Conservation (phyloP, 2,113 vertebrate genomes). For the Callopanchax toddi region DNA sequence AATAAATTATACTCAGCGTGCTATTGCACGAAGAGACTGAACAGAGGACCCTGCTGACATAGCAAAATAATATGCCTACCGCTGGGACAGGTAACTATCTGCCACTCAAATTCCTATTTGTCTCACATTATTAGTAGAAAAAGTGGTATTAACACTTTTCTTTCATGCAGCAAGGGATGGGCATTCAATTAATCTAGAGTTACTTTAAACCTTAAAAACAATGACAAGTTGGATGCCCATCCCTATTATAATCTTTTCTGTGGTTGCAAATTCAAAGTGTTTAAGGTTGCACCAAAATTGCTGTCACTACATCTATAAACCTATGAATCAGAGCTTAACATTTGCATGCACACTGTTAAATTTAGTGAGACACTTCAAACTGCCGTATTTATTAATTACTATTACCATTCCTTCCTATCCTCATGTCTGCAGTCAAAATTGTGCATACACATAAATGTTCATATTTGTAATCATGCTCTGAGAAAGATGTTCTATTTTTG, state of each 20-base stretch:
- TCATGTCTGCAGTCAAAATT: constrained; percentile 5
- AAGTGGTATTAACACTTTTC: constrained; percentile 61
- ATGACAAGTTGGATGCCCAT: constrained; percentile 47
- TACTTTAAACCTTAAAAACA: neutral
- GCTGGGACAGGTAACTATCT: constrained; percentile 99
- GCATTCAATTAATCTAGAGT: constrained; percentile 30
- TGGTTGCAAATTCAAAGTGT: constrained; percentile 19
- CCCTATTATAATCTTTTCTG: constrained; percentile 34
- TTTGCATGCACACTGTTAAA: constrained; percentile 41
- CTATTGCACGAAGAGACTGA: constrained; percentile 99
- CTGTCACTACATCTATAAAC: neutral
- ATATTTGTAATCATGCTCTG: constrained; percentile 19
- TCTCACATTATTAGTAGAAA: constrained; percentile 72
- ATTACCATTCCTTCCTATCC: neutral
- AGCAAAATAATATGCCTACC: constrained; percentile 99
- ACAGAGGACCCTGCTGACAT: constrained; percentile 99
- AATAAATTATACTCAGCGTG: constrained; percentile 99
- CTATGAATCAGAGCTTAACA: constrained; percentile 2
- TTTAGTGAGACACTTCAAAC: constrained; percentile 7
- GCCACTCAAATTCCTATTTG: constrained; percentile 98
- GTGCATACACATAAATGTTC: constrained; percentile 4
- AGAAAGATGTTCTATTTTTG: constrained; percentile 29
- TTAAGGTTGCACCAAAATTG: constrained; percentile 14
- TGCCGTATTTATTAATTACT: constrained; percentile 7
- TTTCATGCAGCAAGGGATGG: constrained; percentile 63